These are phyloP conservation scores for Helostoma temminkii DNA, from an alignment of 2,797 vertebrate species.

Conservation along the genomic window DNA sequence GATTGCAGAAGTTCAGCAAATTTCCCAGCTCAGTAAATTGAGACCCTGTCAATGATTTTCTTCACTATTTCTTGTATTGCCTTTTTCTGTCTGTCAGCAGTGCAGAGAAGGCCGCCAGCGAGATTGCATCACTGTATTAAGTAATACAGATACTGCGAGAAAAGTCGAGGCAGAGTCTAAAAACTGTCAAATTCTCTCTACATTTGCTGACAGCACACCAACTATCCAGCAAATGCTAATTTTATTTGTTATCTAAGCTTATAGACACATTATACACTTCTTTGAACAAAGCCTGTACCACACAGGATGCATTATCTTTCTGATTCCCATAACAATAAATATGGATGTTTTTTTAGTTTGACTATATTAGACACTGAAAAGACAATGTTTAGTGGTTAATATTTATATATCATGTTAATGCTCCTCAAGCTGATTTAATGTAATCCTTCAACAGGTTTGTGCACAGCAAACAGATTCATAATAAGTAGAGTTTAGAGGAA, in stretches of 20 bases:
- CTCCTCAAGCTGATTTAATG: neutral
- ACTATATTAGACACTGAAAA: neutral
- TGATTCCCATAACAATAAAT: neutral
- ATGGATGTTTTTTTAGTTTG: neutral
- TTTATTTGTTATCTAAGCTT: constrained; percentile 28
- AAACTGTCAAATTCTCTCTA: constrained; percentile 6
- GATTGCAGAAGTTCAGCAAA: constrained; percentile 74
- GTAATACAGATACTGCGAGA: constrained; percentile 18
- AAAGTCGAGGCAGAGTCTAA: constrained; percentile 4
- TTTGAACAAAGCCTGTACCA: constrained; percentile 1
- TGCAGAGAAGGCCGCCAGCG: constrained; percentile 36
- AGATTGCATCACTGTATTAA: constrained; percentile 57
- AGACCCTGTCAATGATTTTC: constrained; percentile 74
- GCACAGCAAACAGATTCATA: neutral
- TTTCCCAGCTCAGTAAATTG: constrained; percentile 79
- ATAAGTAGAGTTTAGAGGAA: neutral
- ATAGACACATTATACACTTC: neutral
- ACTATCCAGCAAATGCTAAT: neutral
- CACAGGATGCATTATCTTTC: neutral
- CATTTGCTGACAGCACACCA: constrained; percentile 17
- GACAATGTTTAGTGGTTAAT: too few species aligned
- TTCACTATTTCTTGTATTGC: constrained; percentile 59
- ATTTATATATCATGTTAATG: constrained; percentile 1
- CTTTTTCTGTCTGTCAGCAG: constrained; percentile 43
- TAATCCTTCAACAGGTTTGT: neutral